A percentile compares a stretch with the other conserved stretches of the same genome.
phyloP scores from a whole-genome alignment of 2,797 vertebrate species.

The Capromys pilorides region DNA sequence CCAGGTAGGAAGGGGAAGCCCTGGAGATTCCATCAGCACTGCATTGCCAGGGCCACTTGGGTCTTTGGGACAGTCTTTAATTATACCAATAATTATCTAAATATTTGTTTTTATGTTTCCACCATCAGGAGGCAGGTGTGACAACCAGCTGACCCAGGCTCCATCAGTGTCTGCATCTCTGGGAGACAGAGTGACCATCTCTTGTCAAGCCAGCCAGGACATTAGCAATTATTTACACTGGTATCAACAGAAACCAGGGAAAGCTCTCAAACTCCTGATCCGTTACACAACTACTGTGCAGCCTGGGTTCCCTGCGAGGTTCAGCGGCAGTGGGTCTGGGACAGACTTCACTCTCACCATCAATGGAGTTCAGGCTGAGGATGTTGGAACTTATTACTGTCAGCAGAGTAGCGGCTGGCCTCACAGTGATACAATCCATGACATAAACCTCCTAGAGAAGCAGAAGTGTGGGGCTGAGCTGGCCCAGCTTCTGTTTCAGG shows the following conservation, averaged over 20 bases:
- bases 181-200: not conserved
- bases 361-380: too few species aligned
- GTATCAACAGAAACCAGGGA: too few species aligned
- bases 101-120: not conserved
- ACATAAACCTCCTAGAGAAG: too few species aligned
- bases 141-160: too few species aligned
- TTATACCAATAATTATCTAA: rapidly evolving
- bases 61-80: not conserved
- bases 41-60: not conserved
- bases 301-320: not conserved
- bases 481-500: too few species aligned
- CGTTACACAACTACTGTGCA: rapidly evolving
- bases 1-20: not conserved
- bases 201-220: not conserved
- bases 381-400: too few species aligned
- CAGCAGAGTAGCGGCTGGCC: too few species aligned
- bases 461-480: too few species aligned
- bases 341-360: not conserved
- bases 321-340: not conserved
- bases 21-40: too few species aligned
- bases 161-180: too few species aligned
- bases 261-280: too few species aligned
- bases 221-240: not conserved
- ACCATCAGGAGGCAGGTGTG: not conserved
- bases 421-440: too few species aligned